Evolutionary conservation across 2,888 invertebrate genomes (phyloP).

Genomic region (Brachyopa scutellaris): DNA sequence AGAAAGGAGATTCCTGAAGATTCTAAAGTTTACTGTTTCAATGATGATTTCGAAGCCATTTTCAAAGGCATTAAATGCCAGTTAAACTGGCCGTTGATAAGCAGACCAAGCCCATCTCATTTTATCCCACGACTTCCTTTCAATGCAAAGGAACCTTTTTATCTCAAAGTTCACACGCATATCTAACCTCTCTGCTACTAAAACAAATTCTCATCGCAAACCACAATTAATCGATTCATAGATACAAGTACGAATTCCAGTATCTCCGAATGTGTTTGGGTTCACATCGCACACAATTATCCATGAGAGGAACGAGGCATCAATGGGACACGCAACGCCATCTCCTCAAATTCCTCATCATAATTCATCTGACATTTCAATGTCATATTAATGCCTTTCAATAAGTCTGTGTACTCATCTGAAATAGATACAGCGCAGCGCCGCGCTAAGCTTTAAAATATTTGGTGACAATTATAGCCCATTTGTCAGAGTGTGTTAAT

Average conservation of each 20-base stretch:
- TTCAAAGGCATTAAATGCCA: too few relatives aligned
- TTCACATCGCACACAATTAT: conserved; percentile 31
- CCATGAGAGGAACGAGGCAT: conserved; percentile 33
- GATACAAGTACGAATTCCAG: conserved; percentile 14
- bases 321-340: conserved; percentile 39
- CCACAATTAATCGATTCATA: conserved; percentile 65
- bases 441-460: too few relatives aligned
- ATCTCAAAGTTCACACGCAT: conserved; percentile 59
- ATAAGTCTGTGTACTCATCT: conserved; percentile 18
- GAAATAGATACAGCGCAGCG: conserved; percentile 28
- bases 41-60: too few relatives aligned
- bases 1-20: too few relatives aligned
- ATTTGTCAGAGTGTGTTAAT: conserved; percentile 28
- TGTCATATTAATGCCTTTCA: conserved; percentile 58
- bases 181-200: conserved; percentile 45
- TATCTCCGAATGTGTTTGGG: conserved; percentile 6
- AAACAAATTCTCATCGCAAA: conserved; percentile 39
- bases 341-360: conserved; percentile 50
- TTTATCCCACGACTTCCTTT: conserved; percentile 33
- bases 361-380: conserved; percentile 67
- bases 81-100: too few relatives aligned
- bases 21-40: too few relatives aligned
- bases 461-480: neutral
- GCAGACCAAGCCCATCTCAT: too few relatives aligned
- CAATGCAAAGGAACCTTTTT: conserved; percentile 49